A percentile compares a stretch with the other conserved stretches of the same genome.
These are phyloP conservation scores for Tetragonisca angustula DNA, from an alignment of 2,888 invertebrate genomes.

Conservation along the genomic window DNA sequence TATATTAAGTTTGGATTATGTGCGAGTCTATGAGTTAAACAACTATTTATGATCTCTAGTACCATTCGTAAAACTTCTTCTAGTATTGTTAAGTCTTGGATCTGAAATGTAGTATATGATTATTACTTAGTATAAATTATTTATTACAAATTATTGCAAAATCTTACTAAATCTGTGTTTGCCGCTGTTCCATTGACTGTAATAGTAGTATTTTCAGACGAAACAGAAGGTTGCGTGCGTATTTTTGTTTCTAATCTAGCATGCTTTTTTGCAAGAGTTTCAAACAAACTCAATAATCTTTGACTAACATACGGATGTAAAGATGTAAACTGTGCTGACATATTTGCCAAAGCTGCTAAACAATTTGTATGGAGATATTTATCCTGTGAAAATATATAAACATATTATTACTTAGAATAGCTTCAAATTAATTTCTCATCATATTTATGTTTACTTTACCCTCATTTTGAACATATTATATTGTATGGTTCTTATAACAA, in stretches of 20 bases:
- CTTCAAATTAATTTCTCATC: not conserved
- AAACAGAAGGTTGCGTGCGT: slow-evolving; percentile 67
- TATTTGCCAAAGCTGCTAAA: slow-evolving; percentile 98
- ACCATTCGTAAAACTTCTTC: slow-evolving; percentile 99
- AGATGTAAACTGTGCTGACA: slow-evolving; percentile 96
- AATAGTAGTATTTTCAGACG: slow-evolving; percentile 66
- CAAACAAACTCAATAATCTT: slow-evolving; percentile 95
- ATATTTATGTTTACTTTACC: slow-evolving; percentile 80
- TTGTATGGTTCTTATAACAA: slow-evolving; percentile 98
- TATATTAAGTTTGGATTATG: slow-evolving; percentile 97
- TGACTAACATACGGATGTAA: slow-evolving; percentile 98
- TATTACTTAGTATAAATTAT: not conserved
- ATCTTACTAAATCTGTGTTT: slow-evolving; percentile 77
- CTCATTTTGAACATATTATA: slow-evolving; percentile 98
- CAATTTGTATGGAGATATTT: slow-evolving; percentile 99
- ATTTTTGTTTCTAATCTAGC: slow-evolving; percentile 86
- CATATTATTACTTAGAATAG: slow-evolving; percentile 4
- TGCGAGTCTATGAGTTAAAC: slow-evolving; percentile 93
- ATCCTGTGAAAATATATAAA: slow-evolving; percentile 86
- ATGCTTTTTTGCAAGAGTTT: slow-evolving; percentile 95
- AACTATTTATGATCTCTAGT: slow-evolving; percentile 98
- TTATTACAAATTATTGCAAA: not conserved
- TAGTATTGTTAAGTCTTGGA: slow-evolving; percentile 95
- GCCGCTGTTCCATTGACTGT: slow-evolving; percentile 71
- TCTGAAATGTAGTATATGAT: slow-evolving; percentile 83